Base-by-base conservation (phyloP, 2,113 vertebrate species). In the Tympanuchus pallidicinctus region DNA sequence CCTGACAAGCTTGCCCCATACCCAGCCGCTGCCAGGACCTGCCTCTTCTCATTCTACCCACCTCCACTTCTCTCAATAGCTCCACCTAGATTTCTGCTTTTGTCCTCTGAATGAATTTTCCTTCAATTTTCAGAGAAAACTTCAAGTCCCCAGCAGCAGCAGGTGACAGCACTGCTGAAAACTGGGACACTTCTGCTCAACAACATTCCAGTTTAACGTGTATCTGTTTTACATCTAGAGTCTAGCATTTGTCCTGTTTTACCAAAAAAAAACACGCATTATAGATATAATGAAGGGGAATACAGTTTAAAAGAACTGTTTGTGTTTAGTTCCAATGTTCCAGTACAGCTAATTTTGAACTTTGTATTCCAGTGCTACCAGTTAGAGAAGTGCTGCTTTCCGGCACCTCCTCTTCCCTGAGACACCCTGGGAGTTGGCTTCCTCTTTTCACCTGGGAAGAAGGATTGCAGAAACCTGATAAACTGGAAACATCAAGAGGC, bases 341-440 rank as follows among this genome's bases (percentile, higher is more conserved):
- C 45, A 85, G 36, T 36, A 76, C 66, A 83, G 82, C 87, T 96
- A 38, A 94, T 78, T 71, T n/a, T 72, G 10, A 88, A 77, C 92
- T 96, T 88, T 96, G 57, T 85, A 8, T 96, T 96, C 50, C 96
- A 98, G 98, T 52, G 15, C 67, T 61, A 43, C 88, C 92, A 57
- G 50, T 75, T 47, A 54, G 48, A 20, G 2, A 43, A 64, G 18
- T 7, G 65, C 27, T 54, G 69, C 22, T 67, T 84, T 93, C 92
- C 36, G 5, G 86, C 80, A 57, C 48, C 36, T 6, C 10, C 19
- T 69, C 76, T 65, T 69, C 76, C 75, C 64, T n/a, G 71, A 92
- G 93, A 81, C 22, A 82, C 64, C 27, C 1, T 18, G 0, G 67
- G 77, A 94, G 82, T 57, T 75, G 79, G 63, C 88, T 86, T 88